Conservation (phyloP, 2,797 vertebrate genomes). For the Cercopithecus petaurista region DNA sequence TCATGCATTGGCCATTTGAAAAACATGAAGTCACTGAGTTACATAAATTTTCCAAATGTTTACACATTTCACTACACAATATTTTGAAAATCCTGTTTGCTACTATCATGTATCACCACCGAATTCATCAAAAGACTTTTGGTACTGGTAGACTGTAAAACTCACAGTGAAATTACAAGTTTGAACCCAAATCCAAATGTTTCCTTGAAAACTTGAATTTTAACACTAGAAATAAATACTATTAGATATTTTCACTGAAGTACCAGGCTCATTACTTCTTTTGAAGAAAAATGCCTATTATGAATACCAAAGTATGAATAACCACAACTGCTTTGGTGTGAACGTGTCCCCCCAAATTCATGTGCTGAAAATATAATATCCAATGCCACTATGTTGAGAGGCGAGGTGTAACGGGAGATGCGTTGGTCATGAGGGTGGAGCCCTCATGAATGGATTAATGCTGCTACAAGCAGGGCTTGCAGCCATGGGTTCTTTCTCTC, state of each 20-base stretch:
- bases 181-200: constrained; percentile 31
- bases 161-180: neutral
- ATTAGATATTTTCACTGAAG: neutral
- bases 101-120: neutral
- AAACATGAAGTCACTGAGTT: neutral
- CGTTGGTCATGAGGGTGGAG: neutral
- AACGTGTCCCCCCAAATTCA: neutral
- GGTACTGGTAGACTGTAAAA: neutral
- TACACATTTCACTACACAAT: neutral
- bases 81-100: constrained; percentile 23
- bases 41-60: neutral
- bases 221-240: neutral
- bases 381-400: neutral
- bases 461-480: neutral
- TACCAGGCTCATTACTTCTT: neutral
- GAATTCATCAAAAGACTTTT: neutral
- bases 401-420: neutral
- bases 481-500: neutral
- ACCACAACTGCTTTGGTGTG: neutral
- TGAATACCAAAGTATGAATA: neutral
- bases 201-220: neutral
- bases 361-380: neutral
- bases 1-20: neutral
- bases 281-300: constrained; percentile 9
- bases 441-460: neutral